These are phyloP conservation scores for Alces alces DNA, from an alignment of 2,113 vertebrate species.

Conservation along the genomic window DNA sequence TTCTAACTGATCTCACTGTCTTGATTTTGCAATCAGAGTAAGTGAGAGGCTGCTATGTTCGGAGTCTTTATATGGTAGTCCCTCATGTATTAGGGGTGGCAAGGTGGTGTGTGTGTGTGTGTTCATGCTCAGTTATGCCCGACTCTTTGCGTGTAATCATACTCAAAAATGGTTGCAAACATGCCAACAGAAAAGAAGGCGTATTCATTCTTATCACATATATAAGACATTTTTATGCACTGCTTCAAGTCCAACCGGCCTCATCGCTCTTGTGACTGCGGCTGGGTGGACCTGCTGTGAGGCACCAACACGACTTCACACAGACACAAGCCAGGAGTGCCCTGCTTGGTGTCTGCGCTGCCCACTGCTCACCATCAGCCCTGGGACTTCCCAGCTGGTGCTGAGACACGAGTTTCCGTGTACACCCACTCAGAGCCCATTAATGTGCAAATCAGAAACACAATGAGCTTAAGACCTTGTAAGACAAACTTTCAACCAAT, in stretches of 20 bases:
- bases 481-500: background rate
- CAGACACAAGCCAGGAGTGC: background rate
- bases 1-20: background rate
- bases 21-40: background rate
- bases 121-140: background rate
- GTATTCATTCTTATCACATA: background rate
- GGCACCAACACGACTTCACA: background rate
- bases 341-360: background rate
- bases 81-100: background rate
- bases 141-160: background rate
- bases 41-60: background rate
- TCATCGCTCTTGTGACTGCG: background rate
- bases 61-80: background rate
- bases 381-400: background rate
- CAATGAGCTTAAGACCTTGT: background rate
- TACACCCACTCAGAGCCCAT: accelerated
- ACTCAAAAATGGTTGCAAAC: background rate
- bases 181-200: background rate
- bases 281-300: background rate
- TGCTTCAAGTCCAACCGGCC: background rate
- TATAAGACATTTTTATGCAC: background rate
- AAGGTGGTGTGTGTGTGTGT: background rate
- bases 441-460: background rate
- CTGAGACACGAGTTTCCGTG: background rate
- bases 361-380: accelerated